phyloP scores from a whole-genome alignment of 2,888 invertebrate genomes.

The Hedychridium roseum region DNA sequence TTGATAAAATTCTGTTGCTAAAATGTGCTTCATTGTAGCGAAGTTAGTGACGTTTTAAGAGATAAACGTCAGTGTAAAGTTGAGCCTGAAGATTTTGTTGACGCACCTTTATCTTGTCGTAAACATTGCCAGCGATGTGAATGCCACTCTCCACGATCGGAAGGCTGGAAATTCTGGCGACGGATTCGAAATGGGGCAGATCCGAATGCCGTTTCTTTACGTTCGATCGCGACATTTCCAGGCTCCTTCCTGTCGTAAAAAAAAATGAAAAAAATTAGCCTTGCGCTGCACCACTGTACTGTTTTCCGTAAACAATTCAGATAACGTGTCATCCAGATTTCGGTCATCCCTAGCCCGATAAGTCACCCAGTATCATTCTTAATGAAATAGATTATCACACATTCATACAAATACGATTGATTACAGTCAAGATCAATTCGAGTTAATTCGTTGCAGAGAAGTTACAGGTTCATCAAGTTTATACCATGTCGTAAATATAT shows the following conservation, averaged over 20 bases:
- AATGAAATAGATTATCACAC: neutral
- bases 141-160: slow-evolving; percentile 85
- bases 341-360: neutral
- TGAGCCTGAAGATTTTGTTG: too few relatives aligned
- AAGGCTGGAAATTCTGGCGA: slow-evolving; percentile 78
- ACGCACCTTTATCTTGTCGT: slow-evolving; percentile 78
- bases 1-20: too few relatives aligned
- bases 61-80: too few relatives aligned
- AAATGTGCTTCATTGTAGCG: too few relatives aligned
- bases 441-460: too few relatives aligned
- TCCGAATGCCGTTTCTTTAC: slow-evolving; percentile 48
- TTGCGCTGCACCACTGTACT: neutral
- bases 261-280: too few relatives aligned
- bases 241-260: slow-evolving; percentile 15
- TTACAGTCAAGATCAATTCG: too few relatives aligned
- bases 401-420: too few relatives aligned
- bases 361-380: neutral
- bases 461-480: too few relatives aligned
- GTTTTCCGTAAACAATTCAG: too few relatives aligned
- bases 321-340: neutral
- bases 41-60: too few relatives aligned
- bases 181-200: slow-evolving; percentile 73
- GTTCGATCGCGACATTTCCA: slow-evolving; percentile 46
- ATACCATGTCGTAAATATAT: too few relatives aligned
- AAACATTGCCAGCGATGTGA: slow-evolving; percentile 77